Evolutionary conservation across 2,888 invertebrate species (phyloP).

Genomic region (Subacronicta megacephala): DNA sequence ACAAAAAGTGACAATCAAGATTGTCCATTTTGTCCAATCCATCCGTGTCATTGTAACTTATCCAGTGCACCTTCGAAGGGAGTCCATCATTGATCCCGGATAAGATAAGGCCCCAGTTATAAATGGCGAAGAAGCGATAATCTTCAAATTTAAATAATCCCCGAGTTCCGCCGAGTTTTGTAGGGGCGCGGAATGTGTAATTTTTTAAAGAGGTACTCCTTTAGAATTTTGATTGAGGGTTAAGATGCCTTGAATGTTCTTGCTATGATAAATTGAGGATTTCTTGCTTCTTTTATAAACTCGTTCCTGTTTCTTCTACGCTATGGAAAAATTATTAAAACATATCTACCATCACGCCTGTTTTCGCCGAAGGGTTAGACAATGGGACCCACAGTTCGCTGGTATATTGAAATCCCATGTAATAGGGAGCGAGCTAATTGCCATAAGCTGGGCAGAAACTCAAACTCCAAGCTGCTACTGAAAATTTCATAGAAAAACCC

Average conservation of each 20-base stretch:
- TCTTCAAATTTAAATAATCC: constrained; percentile 60
- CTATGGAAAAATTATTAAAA: neutral
- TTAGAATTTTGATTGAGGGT: constrained; percentile 54
- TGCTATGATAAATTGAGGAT: constrained; percentile 23
- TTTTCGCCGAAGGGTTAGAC: too few species aligned
- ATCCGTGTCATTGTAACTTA: constrained; percentile 28
- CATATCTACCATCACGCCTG: too few species aligned
- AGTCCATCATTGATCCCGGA: constrained; percentile 56
- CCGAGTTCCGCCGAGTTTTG: constrained; percentile 45
- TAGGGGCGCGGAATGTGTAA: constrained; percentile 54
- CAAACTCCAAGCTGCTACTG: too few species aligned
- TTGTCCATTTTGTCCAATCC: constrained; percentile 34
- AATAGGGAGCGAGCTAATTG: too few species aligned
- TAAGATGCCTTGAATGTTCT: constrained; percentile 14
- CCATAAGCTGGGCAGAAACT: too few species aligned
- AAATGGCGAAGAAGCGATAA: constrained; percentile 56
- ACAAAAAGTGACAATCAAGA: constrained; percentile 2
- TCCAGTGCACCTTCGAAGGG: constrained; percentile 41
- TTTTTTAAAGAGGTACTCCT: constrained; percentile 51
- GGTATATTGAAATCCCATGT: too few species aligned
- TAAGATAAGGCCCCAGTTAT: constrained; percentile 54
- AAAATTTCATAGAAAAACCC: too few species aligned
- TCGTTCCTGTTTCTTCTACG: neutral
- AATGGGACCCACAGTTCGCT: too few species aligned
- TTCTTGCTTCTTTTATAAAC: neutral